phyloP scores from a whole-genome alignment of 2,113 vertebrate genomes.

The Laticauda colubrina region DNA sequence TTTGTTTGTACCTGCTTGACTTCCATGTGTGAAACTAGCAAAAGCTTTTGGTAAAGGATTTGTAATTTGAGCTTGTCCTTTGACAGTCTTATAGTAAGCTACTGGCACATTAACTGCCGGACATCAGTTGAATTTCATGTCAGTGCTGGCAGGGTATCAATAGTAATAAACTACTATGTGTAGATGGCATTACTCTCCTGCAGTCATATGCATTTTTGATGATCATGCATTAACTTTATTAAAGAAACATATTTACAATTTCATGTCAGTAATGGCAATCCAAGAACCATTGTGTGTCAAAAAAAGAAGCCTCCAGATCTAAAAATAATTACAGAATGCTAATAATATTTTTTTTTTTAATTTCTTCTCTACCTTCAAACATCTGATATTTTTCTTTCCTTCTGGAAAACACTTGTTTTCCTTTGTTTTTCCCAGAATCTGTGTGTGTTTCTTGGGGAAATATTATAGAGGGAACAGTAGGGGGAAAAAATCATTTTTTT shows the following conservation, averaged over 20 bases:
- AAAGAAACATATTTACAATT: not conserved
- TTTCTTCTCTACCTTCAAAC: not conserved
- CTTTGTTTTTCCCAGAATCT: not conserved
- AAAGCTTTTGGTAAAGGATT: not conserved
- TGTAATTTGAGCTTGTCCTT: not conserved
- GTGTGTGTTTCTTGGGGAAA: not conserved
- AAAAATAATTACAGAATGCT: not conserved
- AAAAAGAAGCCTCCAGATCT: not conserved
- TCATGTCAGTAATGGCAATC: not conserved
- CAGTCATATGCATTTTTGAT: not conserved
- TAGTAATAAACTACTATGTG: not conserved
- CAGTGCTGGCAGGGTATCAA: not conserved
- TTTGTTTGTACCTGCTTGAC: not conserved
- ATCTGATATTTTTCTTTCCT: not conserved
- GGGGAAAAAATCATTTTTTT: not conserved
- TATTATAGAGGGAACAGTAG: too few relatives aligned
- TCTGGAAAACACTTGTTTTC: not conserved
- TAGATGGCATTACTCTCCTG: not conserved
- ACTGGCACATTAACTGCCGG: not conserved
- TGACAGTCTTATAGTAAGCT: not conserved
- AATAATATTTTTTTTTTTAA: not conserved
- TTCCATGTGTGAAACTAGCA: not conserved
- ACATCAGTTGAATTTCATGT: not conserved
- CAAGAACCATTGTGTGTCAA: not conserved
- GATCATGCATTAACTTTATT: not conserved